These are phyloP conservation scores for Irena cyanogastra DNA, from an alignment of 2,113 vertebrate genomes.

Conservation along the genomic window DNA sequence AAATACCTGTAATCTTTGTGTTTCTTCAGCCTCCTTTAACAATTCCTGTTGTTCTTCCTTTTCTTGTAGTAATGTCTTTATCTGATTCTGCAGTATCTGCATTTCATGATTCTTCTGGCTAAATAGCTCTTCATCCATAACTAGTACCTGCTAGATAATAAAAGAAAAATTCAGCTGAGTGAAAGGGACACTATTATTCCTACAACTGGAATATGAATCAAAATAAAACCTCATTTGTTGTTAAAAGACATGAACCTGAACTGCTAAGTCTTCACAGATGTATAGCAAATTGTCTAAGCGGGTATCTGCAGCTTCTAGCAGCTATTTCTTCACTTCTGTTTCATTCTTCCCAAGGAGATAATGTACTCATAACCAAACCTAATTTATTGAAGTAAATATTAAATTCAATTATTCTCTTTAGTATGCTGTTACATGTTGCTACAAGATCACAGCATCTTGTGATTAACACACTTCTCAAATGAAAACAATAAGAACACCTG, in stretches of 20 bases:
- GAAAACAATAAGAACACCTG: neutral
- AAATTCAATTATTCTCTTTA: neutral
- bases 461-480: neutral
- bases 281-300: neutral
- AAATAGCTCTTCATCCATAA: conserved; percentile 70
- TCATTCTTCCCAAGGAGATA: neutral
- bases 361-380: neutral
- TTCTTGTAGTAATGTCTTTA: conserved; percentile 71
- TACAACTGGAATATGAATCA: neutral
- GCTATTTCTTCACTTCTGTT: neutral
- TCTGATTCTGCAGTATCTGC: conserved; percentile 66
- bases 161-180: neutral
- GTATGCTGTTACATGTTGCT: neutral
- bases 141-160: conserved; percentile 73
- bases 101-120: conserved; percentile 77
- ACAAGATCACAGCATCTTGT: neutral
- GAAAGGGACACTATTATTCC: neutral
- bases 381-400: neutral
- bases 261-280: neutral
- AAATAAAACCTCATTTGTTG: neutral
- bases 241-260: neutral
- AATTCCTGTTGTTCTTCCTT: conserved; percentile 61
- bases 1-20: conserved; percentile 77
- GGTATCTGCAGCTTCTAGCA: neutral
- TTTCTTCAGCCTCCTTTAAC: conserved; percentile 75